These are phyloP conservation scores for Minunthozetes semirufus DNA, from an alignment of 2,888 invertebrate genomes.

Conservation along the genomic window DNA sequence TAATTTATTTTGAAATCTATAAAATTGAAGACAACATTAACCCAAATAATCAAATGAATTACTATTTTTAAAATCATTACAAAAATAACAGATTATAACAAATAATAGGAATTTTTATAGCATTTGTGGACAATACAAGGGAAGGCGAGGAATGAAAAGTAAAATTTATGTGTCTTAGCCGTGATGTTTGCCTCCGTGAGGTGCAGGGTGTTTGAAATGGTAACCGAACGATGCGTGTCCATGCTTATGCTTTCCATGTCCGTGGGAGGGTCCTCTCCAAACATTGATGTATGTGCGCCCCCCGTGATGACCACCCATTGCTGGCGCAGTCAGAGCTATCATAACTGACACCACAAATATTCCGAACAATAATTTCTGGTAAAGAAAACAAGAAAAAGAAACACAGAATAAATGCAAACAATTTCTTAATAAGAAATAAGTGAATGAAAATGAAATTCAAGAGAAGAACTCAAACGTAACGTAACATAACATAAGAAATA, in stretches of 20 bases:
- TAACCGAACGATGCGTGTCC: slow-evolving; percentile 34
- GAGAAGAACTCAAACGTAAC: too few species aligned
- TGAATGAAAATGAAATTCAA: too few species aligned
- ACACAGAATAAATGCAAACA: background rate
- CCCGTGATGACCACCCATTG: slow-evolving; percentile 8
- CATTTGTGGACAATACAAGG: too few species aligned
- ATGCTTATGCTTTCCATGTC: slow-evolving; percentile 22
- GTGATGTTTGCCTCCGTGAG: slow-evolving; percentile 19
- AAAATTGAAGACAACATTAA: slow-evolving; percentile 9
- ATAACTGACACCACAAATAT: background rate
- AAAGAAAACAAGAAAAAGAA: background rate
- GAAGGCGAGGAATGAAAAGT: background rate
- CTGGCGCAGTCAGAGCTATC: background rate
- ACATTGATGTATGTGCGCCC: slow-evolving; percentile 30
- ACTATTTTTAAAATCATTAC: background rate
- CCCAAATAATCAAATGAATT: slow-evolving; percentile 10
- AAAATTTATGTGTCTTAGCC: background rate
- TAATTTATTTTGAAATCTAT: slow-evolving; percentile 1
- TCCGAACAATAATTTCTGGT: background rate
- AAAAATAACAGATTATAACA: background rate
- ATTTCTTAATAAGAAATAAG: background rate
- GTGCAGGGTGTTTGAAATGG: slow-evolving; percentile 30
- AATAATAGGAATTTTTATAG: background rate
- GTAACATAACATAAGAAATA: too few species aligned
- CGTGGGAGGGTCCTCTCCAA: slow-evolving; percentile 32